A percentile compares a stretch with the other conserved stretches of the same genome.
Conservation (phyloP, 2,888 invertebrate genomes). For the Argynnis bischoffii region DNA sequence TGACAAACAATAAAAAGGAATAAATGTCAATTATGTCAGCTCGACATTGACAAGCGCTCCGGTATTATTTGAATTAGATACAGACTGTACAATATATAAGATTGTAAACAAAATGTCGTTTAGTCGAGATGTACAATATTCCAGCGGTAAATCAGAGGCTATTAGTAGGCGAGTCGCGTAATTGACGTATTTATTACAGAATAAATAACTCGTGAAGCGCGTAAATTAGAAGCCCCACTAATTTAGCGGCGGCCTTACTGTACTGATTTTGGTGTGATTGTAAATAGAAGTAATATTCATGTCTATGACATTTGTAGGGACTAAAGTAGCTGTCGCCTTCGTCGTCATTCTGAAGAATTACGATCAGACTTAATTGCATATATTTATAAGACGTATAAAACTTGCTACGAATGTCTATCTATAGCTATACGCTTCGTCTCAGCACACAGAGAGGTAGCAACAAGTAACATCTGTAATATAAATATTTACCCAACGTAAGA, state of each 20-base stretch:
- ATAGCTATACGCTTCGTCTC: too few relatives aligned
- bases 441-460: too few relatives aligned
- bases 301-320: slow-evolving; percentile 2
- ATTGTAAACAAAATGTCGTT: slow-evolving; percentile 27
- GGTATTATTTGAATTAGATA: slow-evolving; percentile 11
- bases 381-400: too few relatives aligned
- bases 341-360: background rate
- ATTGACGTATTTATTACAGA: slow-evolving; percentile 56
- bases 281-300: slow-evolving; percentile 14
- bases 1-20: slow-evolving; percentile 22
- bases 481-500: too few relatives aligned
- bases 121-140: slow-evolving; percentile 18
- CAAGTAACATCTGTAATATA: too few relatives aligned
- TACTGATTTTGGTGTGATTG: slow-evolving; percentile 35
- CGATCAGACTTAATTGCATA: background rate
- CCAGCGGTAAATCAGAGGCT: slow-evolving; percentile 43
- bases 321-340: slow-evolving; percentile 5
- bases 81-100: slow-evolving; percentile 7
- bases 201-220: slow-evolving; percentile 50
- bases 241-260: slow-evolving; percentile 41
- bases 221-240: slow-evolving; percentile 49
- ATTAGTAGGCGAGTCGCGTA: slow-evolving; percentile 42
- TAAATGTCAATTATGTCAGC: slow-evolving; percentile 21
- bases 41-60: slow-evolving; percentile 19
- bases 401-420: too few relatives aligned